Conservation (phyloP, 2,113 vertebrate species). For the Amazona guildingii region DNA sequence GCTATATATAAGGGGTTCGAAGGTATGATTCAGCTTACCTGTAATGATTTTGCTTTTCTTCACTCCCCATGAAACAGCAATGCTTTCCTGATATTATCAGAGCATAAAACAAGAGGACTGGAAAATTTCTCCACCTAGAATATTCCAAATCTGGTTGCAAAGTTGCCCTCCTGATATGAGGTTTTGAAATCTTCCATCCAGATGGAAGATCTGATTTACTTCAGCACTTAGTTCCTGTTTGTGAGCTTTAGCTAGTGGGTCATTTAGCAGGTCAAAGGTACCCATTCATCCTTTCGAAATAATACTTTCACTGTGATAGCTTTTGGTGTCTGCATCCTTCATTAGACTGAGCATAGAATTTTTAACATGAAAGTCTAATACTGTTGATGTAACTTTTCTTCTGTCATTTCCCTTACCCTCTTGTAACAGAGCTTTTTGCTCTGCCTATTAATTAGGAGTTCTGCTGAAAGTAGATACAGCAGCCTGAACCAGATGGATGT, state of each 20-base stretch:
- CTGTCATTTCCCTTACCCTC: background rate
- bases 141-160: background rate
- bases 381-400: background rate
- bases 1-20: background rate
- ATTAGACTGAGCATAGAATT: background rate
- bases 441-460: background rate
- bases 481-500: background rate
- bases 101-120: background rate
- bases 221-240: background rate
- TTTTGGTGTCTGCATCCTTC: background rate
- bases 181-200: conserved; percentile 14
- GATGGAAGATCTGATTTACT: background rate
- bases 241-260: background rate
- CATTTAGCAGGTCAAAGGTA: background rate
- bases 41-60: background rate
- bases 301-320: background rate
- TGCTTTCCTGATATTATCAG: background rate
- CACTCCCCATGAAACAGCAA: background rate
- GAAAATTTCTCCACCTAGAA: background rate
- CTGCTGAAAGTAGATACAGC: background rate
- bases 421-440: background rate
- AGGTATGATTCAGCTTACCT: background rate
- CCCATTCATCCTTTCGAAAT: background rate
- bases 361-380: background rate
- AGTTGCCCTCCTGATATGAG: background rate